A percentile compares a stretch with the other conserved stretches of the same genome.
Evolutionary conservation across 2,888 invertebrate species (phyloP).

Genomic region (Crioceris asparagi): DNA sequence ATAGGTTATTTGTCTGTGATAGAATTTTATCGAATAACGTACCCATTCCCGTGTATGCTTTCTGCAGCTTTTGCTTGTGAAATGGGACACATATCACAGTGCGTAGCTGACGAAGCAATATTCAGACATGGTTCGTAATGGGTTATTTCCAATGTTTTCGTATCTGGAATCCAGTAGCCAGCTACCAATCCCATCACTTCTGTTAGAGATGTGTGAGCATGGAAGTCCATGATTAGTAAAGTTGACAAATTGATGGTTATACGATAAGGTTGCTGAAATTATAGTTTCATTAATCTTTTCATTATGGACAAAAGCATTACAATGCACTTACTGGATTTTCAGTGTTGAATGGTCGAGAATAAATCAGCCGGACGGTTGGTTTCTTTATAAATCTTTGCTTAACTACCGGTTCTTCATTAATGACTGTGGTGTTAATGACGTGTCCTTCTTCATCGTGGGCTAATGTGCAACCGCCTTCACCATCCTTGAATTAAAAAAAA

Average conservation of each 20-base stretch:
- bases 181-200: conserved; percentile 70
- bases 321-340: conserved; percentile 44
- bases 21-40: too few relatives aligned
- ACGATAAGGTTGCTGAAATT: conserved; percentile 48
- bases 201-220: conserved; percentile 55
- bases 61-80: conserved; percentile 54
- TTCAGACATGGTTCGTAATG: conserved; percentile 55
- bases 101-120: conserved; percentile 50
- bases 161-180: conserved; percentile 39
- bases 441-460: conserved; percentile 52
- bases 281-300: too few relatives aligned
- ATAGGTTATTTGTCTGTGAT: too few relatives aligned
- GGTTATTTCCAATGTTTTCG: conserved; percentile 37
- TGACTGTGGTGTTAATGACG: conserved; percentile 39
- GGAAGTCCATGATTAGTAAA: conserved; percentile 56
- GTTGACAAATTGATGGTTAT: conserved; percentile 49
- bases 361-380: conserved; percentile 46
- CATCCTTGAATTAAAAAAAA: conserved; percentile 37
- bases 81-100: conserved; percentile 71
- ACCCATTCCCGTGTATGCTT: conserved; percentile 35
- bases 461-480: conserved; percentile 54
- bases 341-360: conserved; percentile 47
- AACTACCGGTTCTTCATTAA: conserved; percentile 34
- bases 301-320: not conserved
- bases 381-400: conserved; percentile 36